These are phyloP conservation scores for Tragulus kanchil DNA, from an alignment of 2,113 vertebrate genomes.

Conservation along the genomic window DNA sequence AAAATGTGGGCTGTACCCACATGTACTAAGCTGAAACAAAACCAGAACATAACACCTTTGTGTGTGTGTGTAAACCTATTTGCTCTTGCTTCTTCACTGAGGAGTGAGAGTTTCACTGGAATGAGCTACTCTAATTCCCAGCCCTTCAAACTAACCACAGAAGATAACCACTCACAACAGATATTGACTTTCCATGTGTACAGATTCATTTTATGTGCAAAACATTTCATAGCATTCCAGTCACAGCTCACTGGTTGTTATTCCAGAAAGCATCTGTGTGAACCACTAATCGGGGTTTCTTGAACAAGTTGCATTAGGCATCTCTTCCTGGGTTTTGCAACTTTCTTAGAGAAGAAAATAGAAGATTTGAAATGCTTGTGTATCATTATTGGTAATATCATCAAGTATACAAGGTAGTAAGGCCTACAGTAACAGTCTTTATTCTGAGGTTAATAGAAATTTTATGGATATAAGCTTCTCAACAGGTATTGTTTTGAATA, in stretches of 20 bases:
- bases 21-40: constrained; percentile 48
- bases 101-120: constrained; percentile 56
- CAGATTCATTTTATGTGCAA: constrained; percentile 82
- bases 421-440: not conserved
- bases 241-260: constrained; percentile 80
- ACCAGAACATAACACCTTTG: not conserved
- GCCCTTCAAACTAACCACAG: constrained; percentile 78
- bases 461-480: not conserved
- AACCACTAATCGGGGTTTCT: constrained; percentile 75
- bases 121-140: constrained; percentile 77
- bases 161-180: constrained; percentile 69
- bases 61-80: not conserved
- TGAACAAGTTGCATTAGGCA: constrained; percentile 70
- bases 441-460: not conserved
- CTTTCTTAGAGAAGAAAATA: not conserved
- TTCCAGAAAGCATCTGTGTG: constrained; percentile 82
- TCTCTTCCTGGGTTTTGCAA: constrained; percentile 59
- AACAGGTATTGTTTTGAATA: not conserved
- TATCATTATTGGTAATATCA: not conserved
- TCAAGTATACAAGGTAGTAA: not conserved
- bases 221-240: constrained; percentile 82
- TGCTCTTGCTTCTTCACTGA: constrained; percentile 47
- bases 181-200: constrained; percentile 77
- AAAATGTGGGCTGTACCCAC: not conserved
- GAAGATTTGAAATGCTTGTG: constrained; percentile 39